phyloP scores from a whole-genome alignment of 64 coral and sea anemone species.

The Dendronephthya gigantea region DNA sequence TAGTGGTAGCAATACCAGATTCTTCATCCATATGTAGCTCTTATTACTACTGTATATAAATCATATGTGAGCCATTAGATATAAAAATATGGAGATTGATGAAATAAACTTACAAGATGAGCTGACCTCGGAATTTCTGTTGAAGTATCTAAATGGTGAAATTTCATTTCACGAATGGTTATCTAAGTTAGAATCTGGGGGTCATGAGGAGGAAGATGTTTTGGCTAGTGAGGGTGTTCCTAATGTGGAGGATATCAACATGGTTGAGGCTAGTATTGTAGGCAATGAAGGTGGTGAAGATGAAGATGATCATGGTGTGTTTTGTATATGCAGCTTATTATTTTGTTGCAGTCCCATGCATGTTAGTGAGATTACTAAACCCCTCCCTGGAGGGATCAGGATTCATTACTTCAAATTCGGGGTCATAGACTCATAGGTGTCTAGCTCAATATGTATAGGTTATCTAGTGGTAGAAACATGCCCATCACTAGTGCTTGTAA shows the following conservation, averaged over 20 bases:
- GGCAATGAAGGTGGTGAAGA: neutral
- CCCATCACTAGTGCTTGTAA: too few species aligned
- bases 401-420: too few species aligned
- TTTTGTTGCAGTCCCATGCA: too few species aligned
- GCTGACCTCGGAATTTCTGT: constrained; percentile 12
- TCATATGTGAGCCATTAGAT: neutral
- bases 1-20: too few species aligned
- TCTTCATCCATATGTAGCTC: too few species aligned
- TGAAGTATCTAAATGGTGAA: constrained; percentile 80
- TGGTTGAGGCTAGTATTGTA: neutral
- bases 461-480: too few species aligned
- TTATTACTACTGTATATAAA: too few species aligned
- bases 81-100: neutral
- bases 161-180: constrained; percentile 87
- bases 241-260: neutral
- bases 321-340: neutral
- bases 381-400: too few species aligned
- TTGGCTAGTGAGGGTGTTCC: neutral
- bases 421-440: too few species aligned
- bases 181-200: constrained; percentile 24
- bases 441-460: too few species aligned
- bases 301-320: neutral
- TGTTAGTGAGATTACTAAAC: too few species aligned
- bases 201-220: neutral
- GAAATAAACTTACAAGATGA: neutral